phyloP scores from a whole-genome alignment of 1,140 invertebrate species.

The Tigriopus japonicus region DNA sequence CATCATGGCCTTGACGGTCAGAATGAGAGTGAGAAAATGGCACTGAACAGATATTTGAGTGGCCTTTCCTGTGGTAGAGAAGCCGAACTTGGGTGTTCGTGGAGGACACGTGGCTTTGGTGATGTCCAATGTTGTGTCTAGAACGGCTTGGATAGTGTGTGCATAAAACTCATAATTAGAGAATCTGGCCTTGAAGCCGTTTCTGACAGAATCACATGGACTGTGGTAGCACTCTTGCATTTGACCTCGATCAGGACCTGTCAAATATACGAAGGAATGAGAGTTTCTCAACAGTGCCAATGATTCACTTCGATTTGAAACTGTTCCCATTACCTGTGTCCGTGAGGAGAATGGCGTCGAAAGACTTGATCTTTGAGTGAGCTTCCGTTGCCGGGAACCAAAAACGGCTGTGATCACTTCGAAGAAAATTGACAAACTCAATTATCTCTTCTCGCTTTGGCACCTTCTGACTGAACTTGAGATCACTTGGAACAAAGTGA shows the following conservation, averaged over 20 bases:
- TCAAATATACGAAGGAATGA: too few relatives aligned
- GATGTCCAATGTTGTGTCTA: slow-evolving; percentile 19
- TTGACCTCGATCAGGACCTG: slow-evolving; percentile 27
- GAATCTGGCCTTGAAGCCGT: slow-evolving; percentile 16
- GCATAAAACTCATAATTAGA: slow-evolving; percentile 20
- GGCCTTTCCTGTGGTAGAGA: too few relatives aligned
- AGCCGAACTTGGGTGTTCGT: too few relatives aligned
- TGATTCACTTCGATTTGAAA: too few relatives aligned
- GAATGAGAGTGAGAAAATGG: too few relatives aligned
- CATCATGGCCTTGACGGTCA: too few relatives aligned
- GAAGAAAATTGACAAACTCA: slow-evolving; percentile 21
- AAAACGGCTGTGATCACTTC: slow-evolving; percentile 23
- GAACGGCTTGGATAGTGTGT: slow-evolving; percentile 19
- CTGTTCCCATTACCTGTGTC: slow-evolving; percentile 22
- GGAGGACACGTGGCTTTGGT: slow-evolving; percentile 23
- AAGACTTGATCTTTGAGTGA: slow-evolving; percentile 11
- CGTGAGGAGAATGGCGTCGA: slow-evolving; percentile 26
- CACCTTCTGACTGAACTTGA: neutral
- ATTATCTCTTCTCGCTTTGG: neutral
- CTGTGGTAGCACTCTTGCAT: slow-evolving; percentile 28
- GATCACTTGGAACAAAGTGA: neutral
- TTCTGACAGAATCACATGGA: slow-evolving; percentile 22
- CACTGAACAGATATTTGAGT: too few relatives aligned
- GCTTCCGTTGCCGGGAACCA: slow-evolving; percentile 21
- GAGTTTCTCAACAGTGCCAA: too few relatives aligned